Percentiles rank a stretch among this genome's conserved stretches.
phyloP scores from a whole-genome alignment of 1,140 invertebrate genomes.

The Tetramorium parvispinum region DNA sequence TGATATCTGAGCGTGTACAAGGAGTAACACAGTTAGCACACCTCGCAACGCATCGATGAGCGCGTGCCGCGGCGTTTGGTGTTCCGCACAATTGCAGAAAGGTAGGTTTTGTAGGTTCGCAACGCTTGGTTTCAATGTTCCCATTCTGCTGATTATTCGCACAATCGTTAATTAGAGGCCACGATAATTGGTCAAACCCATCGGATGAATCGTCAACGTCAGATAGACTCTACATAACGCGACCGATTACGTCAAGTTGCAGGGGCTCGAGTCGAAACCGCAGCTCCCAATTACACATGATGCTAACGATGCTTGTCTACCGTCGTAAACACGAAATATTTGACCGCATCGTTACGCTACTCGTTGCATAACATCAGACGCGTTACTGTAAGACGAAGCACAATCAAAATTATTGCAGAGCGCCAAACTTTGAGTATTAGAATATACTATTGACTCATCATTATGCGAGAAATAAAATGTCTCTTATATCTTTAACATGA shows the following conservation, averaged over 20 bases:
- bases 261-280: constrained; percentile 44
- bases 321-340: constrained; percentile 59
- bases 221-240: constrained; percentile 30
- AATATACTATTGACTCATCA: not conserved
- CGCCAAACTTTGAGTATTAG: not conserved
- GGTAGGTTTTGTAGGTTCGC: not conserved
- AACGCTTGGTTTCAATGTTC: not conserved
- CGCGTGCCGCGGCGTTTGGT: not conserved
- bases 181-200: constrained; percentile 56
- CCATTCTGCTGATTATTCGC: constrained; percentile 5
- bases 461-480: not conserved
- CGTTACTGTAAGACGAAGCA: not conserved
- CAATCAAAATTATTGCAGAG: not conserved
- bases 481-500: not conserved
- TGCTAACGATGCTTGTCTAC: constrained; percentile 53
- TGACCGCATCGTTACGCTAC: constrained; percentile 39
- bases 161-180: constrained; percentile 40
- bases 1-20: constrained; percentile 33
- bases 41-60: not conserved
- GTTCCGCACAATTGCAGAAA: not conserved
- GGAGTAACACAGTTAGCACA: not conserved
- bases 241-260: constrained; percentile 47
- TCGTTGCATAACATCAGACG: constrained; percentile 13
- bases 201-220: constrained; percentile 27
- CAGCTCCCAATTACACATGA: constrained; percentile 52